Base-by-base conservation (phyloP, 2,888 invertebrate genomes). In the Idaea aversata region DNA sequence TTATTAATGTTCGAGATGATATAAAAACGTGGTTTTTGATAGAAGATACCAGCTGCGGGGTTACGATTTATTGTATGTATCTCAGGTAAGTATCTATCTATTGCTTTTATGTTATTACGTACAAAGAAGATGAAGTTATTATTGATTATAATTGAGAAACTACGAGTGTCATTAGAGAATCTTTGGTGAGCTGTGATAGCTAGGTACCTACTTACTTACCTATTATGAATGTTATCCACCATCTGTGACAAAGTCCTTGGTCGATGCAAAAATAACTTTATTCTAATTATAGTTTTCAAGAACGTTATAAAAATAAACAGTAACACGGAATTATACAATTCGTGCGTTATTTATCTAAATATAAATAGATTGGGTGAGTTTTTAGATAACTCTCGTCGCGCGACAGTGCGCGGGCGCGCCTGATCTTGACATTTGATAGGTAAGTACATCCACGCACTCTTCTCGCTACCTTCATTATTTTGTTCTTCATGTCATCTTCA, bases 11-110 rank as follows among this genome's bases (percentile, higher is more conserved):
- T 80, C 66, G 77, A 78, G 84, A 83, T 84, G 86, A 87, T 82
- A 82, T 90, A 90, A 91, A 91, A 90, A 87, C 83, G 82, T 73
- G 86, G 85, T 86, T 87, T 88, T 88, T 88, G 88, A 90, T 87
- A 76, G 80, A 84, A 77, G 78, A 77, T 77, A 80, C 84, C 90
- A 90, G 87, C 82, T 89, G 90, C 66, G 78, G 62, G 66, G 72
- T 78, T 75, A 78, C 79, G 76, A 88, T 87, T 89, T 90, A 88
- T 89, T 90, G 88, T 89, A 80, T 72, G 68, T 72, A 73, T 70
- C 81, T 71, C 87, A 88, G 87, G 86, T 86, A 86, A 79, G 72
- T 47, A 47, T 47, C 47, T 47, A 13, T 13, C 47, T 47, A 67
- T 66, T 65, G 64, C 34, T 16, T 13, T 16, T 34, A 13, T 16